Evolutionary conservation across 30 jellyfish, hydroid and myxozoan genomes (phyloP), one percentile per base, ranked within the genome.

Genomic region (Sanderia malayensis): DNA sequence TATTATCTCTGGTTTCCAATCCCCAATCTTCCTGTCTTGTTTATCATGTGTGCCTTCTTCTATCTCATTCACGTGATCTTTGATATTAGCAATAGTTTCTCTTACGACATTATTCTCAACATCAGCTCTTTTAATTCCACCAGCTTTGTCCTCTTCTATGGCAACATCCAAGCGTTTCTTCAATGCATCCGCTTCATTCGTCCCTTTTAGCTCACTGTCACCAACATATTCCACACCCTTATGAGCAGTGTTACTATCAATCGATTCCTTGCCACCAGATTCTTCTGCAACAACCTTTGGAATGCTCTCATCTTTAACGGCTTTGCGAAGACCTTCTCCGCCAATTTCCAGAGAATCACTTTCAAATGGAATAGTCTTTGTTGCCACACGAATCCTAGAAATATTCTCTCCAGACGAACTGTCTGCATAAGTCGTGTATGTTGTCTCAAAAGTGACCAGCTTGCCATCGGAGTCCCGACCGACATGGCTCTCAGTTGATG

Each of bases 371-470:
- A 76, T 28, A 29, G n/a, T 63, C 55, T 53, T 61, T 4, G 88
- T 76, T 22, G 55, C 34, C 21, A 78, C 70, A 2, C 69, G 81
- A 33, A 78, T 59, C 18, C 18, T 19, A 11, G 64, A 49, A 30
- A 59, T 73, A 10, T 49, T 49, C 20, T 63, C 31, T 17, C 71
- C 80, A 44, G 46, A 37, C 52, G 52, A 67, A 4, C 46, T 15
- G 44, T 28, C 71, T 13, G 25, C 64, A 23, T 19, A 61, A 59
- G 73, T 45, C 13, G 89, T 44, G 44, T 21, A 66, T 1, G 82
- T 78, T 22, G 89, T 78, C 45, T 64, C 76, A 76, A 27, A 78
- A 1, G 53, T 66, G 27, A 78, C 89, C 32, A 78, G 29, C n/a
- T 65, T 66, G 0, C 82, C 89, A 30, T 78, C 81, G 20, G 70